These are phyloP conservation scores for Dexiosoma caninum DNA, from an alignment of 2,888 invertebrate genomes.

Conservation along the genomic window DNA sequence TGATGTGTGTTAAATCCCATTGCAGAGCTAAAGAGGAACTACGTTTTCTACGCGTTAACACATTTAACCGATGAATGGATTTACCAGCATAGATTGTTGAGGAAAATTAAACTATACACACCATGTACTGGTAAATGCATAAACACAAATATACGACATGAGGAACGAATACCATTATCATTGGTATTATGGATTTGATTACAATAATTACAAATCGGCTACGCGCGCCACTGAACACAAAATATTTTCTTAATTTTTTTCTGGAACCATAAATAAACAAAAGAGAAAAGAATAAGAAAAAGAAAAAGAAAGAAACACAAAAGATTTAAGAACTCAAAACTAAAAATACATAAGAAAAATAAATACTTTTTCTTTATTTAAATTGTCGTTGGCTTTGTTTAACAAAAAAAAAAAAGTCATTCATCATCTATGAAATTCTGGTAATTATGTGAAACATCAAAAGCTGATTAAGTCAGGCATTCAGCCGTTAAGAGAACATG, in stretches of 20 bases:
- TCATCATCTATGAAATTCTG: conserved; percentile 42
- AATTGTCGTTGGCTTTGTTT: not conserved
- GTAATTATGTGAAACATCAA: conserved; percentile 25
- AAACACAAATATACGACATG: not conserved
- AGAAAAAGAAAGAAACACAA: not conserved
- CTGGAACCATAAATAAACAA: conserved; percentile 6
- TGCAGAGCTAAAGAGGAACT: not conserved
- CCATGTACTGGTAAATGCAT: not conserved
- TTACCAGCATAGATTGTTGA: not conserved
- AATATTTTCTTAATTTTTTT: conserved; percentile 13
- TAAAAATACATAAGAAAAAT: not conserved
- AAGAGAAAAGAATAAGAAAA: not conserved
- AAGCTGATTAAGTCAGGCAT: conserved; percentile 51
- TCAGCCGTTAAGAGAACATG: conserved; percentile 52
- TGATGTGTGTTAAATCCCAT: not conserved
- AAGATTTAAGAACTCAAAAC: conserved; percentile 6
- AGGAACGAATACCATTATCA: conserved; percentile 24
- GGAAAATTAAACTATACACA: not conserved
- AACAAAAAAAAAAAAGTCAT: conserved; percentile 30
- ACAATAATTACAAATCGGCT: conserved; percentile 76
- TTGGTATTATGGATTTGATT: conserved; percentile 68
- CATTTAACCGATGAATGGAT: conserved; percentile 23
- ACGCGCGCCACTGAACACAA: conserved; percentile 68
- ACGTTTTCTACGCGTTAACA: conserved; percentile 22
- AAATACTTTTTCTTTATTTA: not conserved